phyloP scores from a whole-genome alignment of 1,140 invertebrate genomes.

The Drosophila ogumai region DNA sequence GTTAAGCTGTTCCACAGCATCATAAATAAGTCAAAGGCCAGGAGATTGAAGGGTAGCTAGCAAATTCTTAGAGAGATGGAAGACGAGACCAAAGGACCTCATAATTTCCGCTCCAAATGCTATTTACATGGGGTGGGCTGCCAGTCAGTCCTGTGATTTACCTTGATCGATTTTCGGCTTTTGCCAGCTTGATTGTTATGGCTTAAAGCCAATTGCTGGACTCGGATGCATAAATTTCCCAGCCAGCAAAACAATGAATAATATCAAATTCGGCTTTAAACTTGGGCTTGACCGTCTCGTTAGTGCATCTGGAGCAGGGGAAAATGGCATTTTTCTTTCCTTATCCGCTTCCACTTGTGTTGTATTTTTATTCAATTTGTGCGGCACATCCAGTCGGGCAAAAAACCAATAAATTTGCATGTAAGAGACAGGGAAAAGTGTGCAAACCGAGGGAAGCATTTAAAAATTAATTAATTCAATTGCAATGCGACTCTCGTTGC shows the following conservation, averaged over 20 bases:
- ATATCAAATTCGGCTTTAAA: slow-evolving; percentile 12
- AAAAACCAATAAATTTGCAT: slow-evolving; percentile 73
- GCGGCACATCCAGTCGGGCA: slow-evolving; percentile 33
- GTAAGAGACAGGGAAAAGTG: slow-evolving; percentile 47
- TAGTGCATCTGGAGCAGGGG: slow-evolving; percentile 1
- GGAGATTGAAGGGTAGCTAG: slow-evolving; percentile 25
- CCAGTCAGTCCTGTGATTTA: slow-evolving; percentile 4
- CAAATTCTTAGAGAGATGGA: neutral
- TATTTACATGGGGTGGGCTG: neutral
- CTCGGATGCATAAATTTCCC: slow-evolving; percentile 8
- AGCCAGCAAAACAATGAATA: slow-evolving; percentile 14
- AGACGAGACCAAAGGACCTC: neutral
- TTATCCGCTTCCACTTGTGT: slow-evolving; percentile 27
- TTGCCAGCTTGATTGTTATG: slow-evolving; percentile 21
- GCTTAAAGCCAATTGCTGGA: slow-evolving; percentile 3
- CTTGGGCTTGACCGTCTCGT: slow-evolving; percentile 2
- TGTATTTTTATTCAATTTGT: slow-evolving; percentile 60
- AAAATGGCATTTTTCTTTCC: slow-evolving; percentile 37
- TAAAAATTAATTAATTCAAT: slow-evolving; percentile 79
- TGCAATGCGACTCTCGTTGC: slow-evolving; percentile 54
- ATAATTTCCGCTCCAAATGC: slow-evolving; percentile 31
- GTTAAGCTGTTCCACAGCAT: slow-evolving; percentile 22
- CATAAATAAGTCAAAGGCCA: slow-evolving; percentile 46
- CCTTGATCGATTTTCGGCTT: slow-evolving; percentile 11
- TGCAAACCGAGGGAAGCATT: slow-evolving; percentile 56